Base-by-base conservation (phyloP, 2,797 vertebrate species). In the Fistularia commersonii region DNA sequence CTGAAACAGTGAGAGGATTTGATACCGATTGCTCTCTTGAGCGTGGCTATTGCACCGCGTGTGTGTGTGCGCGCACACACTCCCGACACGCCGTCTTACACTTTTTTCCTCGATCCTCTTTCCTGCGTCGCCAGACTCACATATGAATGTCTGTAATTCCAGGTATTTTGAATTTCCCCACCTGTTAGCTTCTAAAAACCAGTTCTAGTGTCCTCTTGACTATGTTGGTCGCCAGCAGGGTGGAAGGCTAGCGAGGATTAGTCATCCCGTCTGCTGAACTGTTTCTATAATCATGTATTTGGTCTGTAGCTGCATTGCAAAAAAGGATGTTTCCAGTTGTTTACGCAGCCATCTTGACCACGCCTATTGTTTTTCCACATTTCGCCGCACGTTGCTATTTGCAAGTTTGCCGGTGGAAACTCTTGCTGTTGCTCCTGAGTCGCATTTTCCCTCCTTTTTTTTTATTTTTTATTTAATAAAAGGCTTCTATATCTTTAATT, bases 161-260 rank as follows among this genome's bases (percentile, higher is more conserved):
- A 37, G 10, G 34, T 51, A 32, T 40, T 46, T 10, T 51, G 34
- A 32, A 11, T 14, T 32, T 12, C 37, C 40, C 50, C 45, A 42
- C 32, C 38, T 43, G 43, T 46, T 41, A 6, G 32, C 33, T 37
- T 41, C 3, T 32, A 12, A 46, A 44, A 31, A 6, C 8, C 6
- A 4, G 5, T 9, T 35, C 33, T 43, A 1, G 13, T 32, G 10
- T 42, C 38, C 12, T 5, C 9, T 40, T n/a, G 38, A 9, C n/a
- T 35, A 35, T 36, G 6, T 50, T 40, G 37, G 37, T 37, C 48
- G 32, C 33, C 13, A 15, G 48, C 40, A 10, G 45, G 12, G 32
- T 14, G 45, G 13, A 35, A 36, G 15, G 33, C 33, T n/a, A n/a
- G n/a, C n/a, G n/a, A n/a, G n/a, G n/a, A n/a, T n/a, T n/a, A n/a